Base-by-base conservation (phyloP, 2,888 invertebrate genomes). In the Protophormia terraenovae region DNA sequence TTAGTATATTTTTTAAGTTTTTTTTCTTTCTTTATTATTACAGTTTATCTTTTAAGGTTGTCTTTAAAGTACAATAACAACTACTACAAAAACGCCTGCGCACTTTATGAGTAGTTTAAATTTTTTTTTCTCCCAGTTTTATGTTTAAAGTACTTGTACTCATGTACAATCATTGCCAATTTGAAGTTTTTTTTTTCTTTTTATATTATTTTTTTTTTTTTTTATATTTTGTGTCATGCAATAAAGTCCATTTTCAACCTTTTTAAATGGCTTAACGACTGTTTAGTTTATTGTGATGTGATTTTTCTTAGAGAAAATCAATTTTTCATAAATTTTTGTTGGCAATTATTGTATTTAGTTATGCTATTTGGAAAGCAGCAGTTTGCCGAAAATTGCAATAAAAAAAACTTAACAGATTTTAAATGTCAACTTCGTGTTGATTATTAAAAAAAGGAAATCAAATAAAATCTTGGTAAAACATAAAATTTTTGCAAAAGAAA, bases 371-470 rank as follows among this genome's bases (percentile, higher is more conserved):
- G 71, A 77, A 83, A 83, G 71, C 67, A 47, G 64, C 53, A 66
- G 45, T 47, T 71, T 58, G 35, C 22, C n/a, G 5, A 22, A 60
- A 50, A 55, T 41, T 60, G 27, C 3, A 53, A 32, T 32, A 32
- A 22, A 45, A 45, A 16, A 45, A 3, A 16, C 3, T 45, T 45
- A 45, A 75, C 12, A 62, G 60, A 66, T 66, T 84, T 82, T 58
- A 87, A 87, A 87, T 87, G 87, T 87, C 86, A 87, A 86, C 81
- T 84, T 86, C 87, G 87, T 87, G 87, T 84, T 85, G 84, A 79
- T 66, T 64, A 66, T 55, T 19, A 22, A 62, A 8, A 41, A 3
- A 79, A 32, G n/a, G 19, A 16, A n/a, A 7, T 47, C 16, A 22
- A 12, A 12, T 16, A 41, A 71, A 38, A 55, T 24, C 1, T 53